Conservation (phyloP, 2,888 invertebrate genomes). For the Penaeus monodon region DNA sequence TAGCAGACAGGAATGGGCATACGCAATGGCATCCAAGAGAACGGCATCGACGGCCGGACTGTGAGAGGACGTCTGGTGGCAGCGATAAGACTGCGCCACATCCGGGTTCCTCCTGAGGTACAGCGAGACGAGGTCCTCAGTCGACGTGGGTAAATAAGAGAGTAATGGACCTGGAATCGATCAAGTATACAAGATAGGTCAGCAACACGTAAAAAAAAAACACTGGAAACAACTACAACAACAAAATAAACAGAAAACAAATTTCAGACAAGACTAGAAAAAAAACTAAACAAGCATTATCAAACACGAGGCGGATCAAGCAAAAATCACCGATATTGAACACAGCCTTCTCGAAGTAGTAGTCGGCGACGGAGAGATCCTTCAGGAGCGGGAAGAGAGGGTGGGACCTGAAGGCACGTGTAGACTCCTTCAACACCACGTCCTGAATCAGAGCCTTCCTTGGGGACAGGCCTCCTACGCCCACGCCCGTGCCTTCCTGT, state of each 20-base stretch:
- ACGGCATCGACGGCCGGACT: conserved; percentile 33
- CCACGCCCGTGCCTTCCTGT: not conserved
- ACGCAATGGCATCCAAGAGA: conserved; percentile 32
- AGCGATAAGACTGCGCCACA: not conserved
- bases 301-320: no score
- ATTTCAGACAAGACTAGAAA: no score
- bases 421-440: conserved; percentile 31
- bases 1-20: conserved; percentile 38
- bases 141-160: conserved; percentile 27
- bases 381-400: conserved; percentile 32
- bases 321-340: conserved; percentile 27
- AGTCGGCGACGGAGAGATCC: conserved; percentile 35
- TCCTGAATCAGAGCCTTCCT: conserved; percentile 20
- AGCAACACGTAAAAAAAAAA: not conserved
- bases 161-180: conserved; percentile 27
- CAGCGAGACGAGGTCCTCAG: conserved; percentile 35
- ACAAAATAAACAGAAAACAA: no score
- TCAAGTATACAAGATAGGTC: not conserved
- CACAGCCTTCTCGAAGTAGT: conserved; percentile 23
- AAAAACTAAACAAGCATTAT: no score
- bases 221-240: no score
- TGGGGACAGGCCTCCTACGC: not conserved
- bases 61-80: not conserved
- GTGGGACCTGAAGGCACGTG: conserved; percentile 38
- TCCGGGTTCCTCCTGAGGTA: conserved; percentile 30